Conservation (phyloP, 2,113 vertebrate species). For the Lipophrys pholis region DNA sequence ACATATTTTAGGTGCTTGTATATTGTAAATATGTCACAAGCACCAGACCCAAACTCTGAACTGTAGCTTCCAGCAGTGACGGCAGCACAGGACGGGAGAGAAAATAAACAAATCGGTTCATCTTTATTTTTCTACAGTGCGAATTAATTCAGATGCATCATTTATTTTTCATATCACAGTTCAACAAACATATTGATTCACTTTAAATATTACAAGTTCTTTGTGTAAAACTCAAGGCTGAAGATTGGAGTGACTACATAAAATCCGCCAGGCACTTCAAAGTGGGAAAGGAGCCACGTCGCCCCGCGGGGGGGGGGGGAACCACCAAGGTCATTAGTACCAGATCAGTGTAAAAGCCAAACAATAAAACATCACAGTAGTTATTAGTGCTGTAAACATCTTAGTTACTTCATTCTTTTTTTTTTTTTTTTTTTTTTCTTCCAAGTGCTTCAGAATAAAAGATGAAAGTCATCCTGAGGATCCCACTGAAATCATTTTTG, state of each 20-base stretch:
- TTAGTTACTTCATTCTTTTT: neutral
- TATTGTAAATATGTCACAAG: no score
- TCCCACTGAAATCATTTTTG: constrained; percentile 3
- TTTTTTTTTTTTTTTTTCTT: no score
- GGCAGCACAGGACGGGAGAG: no score
- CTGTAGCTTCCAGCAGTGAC: no score
- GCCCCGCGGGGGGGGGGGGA: neutral
- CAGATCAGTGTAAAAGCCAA: constrained; percentile 26
- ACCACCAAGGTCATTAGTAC: constrained; percentile 26
- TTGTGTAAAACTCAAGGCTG: neutral
- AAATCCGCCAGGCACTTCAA: constrained; percentile 30
- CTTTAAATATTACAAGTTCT: constrained; percentile 4
- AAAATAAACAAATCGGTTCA: no score
- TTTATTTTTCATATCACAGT: neutral
- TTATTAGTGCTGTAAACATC: constrained; percentile 52
- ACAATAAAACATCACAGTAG: constrained; percentile 24
- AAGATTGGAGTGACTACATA: neutral
- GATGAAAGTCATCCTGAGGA: constrained; percentile 47
- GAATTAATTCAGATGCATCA: no score
- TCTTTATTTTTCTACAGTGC: no score
- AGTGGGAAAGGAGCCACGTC: neutral
- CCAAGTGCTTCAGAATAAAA: constrained; percentile 47
- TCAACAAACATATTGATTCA: neutral
- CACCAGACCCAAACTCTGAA: no score
- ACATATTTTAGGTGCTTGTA: no score